A percentile compares a stretch with the other conserved stretches of the same genome.
phyloP scores from a whole-genome alignment of 1,140 invertebrate genomes.

The Aphidius gifuensis region DNA sequence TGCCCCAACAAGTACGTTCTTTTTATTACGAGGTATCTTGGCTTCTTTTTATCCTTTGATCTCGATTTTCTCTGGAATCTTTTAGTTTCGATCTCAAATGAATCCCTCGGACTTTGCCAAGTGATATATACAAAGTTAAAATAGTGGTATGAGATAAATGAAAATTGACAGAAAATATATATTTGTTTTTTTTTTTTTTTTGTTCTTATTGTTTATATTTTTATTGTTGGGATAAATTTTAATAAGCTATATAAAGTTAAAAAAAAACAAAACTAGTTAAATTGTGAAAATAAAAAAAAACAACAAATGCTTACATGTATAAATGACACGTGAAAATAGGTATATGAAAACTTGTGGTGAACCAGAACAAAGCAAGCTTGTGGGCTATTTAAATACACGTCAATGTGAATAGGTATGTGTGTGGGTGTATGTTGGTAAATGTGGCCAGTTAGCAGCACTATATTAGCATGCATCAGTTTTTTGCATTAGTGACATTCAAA shows the following conservation, averaged over 20 bases:
- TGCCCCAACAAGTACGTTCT: too few relatives aligned
- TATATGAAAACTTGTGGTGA: neutral
- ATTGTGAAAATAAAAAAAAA: too few relatives aligned
- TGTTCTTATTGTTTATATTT: too few relatives aligned
- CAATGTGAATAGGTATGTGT: conserved; percentile 26
- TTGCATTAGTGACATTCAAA: conserved; percentile 56
- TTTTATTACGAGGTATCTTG: too few relatives aligned
- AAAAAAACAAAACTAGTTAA: neutral
- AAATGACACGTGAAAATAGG: too few relatives aligned
- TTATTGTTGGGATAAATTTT: too few relatives aligned
- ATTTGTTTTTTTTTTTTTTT: too few relatives aligned
- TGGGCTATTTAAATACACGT: neutral
- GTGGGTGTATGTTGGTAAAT: conserved; percentile 9
- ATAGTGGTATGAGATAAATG: too few relatives aligned
- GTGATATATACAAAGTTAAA: too few relatives aligned
- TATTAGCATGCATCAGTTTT: conserved; percentile 56
- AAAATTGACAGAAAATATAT: too few relatives aligned
- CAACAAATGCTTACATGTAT: neutral
- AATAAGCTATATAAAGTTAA: neutral
- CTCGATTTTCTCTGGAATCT: neutral
- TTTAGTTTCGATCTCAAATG: conserved; percentile 7
- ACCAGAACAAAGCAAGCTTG: neutral
- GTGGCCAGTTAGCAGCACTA: conserved; percentile 25
- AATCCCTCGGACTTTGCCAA: neutral
- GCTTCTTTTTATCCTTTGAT: too few relatives aligned